phyloP scores from a whole-genome alignment of 1,140 invertebrate species.

The Mizuhopecten yessoensis region DNA sequence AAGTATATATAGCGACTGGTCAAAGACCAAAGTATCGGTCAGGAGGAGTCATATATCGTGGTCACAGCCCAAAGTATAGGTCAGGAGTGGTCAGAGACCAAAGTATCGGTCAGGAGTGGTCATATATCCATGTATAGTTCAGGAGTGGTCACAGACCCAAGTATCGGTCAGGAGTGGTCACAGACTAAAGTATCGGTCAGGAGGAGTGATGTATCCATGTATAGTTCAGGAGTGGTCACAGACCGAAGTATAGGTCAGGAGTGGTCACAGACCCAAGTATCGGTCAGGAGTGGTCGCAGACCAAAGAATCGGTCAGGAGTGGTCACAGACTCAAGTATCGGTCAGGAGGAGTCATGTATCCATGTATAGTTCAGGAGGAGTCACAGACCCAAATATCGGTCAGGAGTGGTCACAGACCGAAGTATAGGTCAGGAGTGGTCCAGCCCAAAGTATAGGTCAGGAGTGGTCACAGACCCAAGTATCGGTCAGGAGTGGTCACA shows the following conservation, averaged over 20 bases:
- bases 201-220: neutral
- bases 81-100: neutral
- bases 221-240: neutral
- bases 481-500: neutral
- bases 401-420: neutral
- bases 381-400: neutral
- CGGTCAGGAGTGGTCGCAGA: neutral
- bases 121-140: neutral
- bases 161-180: neutral
- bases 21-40: neutral
- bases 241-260: neutral
- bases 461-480: neutral
- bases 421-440: neutral
- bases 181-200: neutral
- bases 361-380: neutral
- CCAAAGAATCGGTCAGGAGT: neutral
- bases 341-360: neutral
- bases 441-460: neutral
- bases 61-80: neutral
- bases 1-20: neutral
- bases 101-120: neutral
- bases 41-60: too few species aligned
- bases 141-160: neutral
- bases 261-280: neutral
- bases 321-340: neutral